These are phyloP conservation scores for Rhynchonycteris naso DNA, from an alignment of 2,797 vertebrate species.

Conservation along the genomic window DNA sequence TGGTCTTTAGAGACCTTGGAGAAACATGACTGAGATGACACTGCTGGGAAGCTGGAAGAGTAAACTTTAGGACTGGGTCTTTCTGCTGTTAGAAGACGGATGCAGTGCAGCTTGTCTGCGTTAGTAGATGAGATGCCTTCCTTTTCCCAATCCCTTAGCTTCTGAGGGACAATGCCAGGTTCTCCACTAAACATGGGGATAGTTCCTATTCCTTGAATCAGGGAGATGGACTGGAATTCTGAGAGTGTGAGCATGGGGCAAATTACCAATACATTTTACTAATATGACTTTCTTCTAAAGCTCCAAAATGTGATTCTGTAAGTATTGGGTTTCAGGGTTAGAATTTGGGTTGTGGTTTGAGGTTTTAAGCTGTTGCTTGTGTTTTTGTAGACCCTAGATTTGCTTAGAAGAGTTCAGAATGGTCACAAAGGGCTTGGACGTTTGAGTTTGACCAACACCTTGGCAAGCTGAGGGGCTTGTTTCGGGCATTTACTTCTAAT, in stretches of 20 bases:
- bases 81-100: not conserved
- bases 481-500: not conserved
- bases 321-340: not conserved
- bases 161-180: not conserved
- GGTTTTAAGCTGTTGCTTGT: not conserved
- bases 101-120: not conserved
- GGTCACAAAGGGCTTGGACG: not conserved
- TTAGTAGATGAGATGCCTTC: not conserved
- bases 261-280: not conserved
- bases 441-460: not conserved
- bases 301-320: not conserved
- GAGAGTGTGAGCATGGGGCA: not conserved
- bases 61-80: not conserved
- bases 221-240: not conserved
- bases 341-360: not conserved
- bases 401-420: not conserved
- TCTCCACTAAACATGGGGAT: not conserved
- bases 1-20: not conserved
- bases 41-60: not conserved
- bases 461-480: not conserved
- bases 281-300: not conserved
- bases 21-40: not conserved
- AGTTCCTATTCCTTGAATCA: not conserved
- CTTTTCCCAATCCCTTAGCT: not conserved
- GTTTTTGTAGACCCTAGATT: not conserved